phyloP scores from a whole-genome alignment of 37 sponge, comb jelly and placozoan species.

The Ephydatia muelleri region DNA sequence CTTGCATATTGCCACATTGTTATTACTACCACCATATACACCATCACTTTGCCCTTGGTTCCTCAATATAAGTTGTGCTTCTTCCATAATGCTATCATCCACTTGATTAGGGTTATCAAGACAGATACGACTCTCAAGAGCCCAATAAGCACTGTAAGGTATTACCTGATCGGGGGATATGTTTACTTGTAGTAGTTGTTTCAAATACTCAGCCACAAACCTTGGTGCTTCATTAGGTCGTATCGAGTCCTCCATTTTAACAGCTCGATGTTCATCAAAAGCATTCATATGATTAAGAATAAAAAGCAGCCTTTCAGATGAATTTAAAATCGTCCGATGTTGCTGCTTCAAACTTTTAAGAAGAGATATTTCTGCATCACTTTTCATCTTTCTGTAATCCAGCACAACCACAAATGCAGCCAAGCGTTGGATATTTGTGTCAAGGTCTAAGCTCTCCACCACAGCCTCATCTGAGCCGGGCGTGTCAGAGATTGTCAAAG shows the following conservation, averaged over 20 bases:
- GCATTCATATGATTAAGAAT: conserved; percentile 2
- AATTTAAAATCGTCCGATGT: not conserved
- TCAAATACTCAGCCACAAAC: not conserved
- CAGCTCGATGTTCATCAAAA: not conserved
- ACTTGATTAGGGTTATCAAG: not conserved
- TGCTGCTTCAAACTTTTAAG: not conserved
- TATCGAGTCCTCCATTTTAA: not conserved
- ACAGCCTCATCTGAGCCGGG: conserved; percentile 8
- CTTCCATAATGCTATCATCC: not conserved
- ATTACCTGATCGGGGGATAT: not conserved
- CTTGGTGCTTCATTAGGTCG: not conserved
- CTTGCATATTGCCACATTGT: not conserved
- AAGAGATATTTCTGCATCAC: not conserved
- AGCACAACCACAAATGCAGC: conserved; percentile 8
- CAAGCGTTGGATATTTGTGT: not conserved
- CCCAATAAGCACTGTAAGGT: conserved; percentile 15
- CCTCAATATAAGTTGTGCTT: not conserved
- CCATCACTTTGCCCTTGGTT: no score
- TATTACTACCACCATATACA: not conserved
- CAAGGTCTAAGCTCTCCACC: not conserved
- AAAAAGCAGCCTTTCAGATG: not conserved
- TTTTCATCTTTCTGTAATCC: conserved; percentile 13
- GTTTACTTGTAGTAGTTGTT: not conserved
- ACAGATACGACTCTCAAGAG: not conserved
- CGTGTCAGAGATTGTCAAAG: not conserved